phyloP scores from a whole-genome alignment of 2,888 invertebrate species.

The Aquatica leii region DNA sequence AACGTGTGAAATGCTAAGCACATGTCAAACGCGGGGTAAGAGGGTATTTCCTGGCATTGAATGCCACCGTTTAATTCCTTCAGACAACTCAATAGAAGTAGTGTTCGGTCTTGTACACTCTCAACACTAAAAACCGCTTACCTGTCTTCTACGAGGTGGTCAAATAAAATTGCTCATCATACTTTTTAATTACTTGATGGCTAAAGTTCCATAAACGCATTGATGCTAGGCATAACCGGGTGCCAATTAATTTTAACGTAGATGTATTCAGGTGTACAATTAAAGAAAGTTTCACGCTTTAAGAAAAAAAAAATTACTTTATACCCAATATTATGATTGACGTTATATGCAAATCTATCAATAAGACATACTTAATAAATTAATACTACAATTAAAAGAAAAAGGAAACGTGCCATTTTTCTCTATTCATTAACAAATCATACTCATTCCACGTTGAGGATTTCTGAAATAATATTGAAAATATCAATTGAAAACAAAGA shows the following conservation, averaged over 20 bases:
- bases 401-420: neutral
- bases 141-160: constrained; percentile 46
- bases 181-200: constrained; percentile 36
- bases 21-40: constrained; percentile 55
- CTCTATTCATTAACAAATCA: neutral
- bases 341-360: constrained; percentile 5
- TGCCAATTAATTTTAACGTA: constrained; percentile 32
- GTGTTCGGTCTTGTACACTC: constrained; percentile 47
- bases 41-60: constrained; percentile 52
- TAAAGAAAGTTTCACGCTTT: constrained; percentile 15
- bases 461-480: neutral
- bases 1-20: constrained; percentile 56
- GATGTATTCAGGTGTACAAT: constrained; percentile 18
- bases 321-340: constrained; percentile 19
- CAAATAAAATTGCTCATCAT: constrained; percentile 44
- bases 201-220: constrained; percentile 27
- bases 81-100: constrained; percentile 54
- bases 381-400: constrained; percentile 7
- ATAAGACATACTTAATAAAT: constrained; percentile 6
- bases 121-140: constrained; percentile 42
- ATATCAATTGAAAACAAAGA: neutral
- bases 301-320: constrained; percentile 20
- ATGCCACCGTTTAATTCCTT: constrained; percentile 55
- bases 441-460: neutral
- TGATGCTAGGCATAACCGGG: constrained; percentile 32